Conservation (phyloP, 2,113 vertebrate species). For the Onychostoma macrolepis region DNA sequence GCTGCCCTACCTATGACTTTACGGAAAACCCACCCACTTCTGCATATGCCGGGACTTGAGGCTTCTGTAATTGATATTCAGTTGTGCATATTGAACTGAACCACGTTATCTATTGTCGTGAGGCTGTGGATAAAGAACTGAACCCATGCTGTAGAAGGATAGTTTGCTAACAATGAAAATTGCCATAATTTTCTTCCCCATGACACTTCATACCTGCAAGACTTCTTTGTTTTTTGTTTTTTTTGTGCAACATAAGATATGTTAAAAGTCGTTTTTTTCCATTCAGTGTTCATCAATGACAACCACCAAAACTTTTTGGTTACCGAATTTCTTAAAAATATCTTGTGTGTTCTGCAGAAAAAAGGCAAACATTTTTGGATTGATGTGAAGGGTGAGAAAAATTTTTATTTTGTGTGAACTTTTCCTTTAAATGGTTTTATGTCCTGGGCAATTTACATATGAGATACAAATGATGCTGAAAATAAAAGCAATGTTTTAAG, state of each 20-base stretch:
- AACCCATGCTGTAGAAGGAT: not conserved
- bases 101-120: not conserved
- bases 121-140: not conserved
- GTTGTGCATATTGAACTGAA: not conserved
- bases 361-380: not conserved
- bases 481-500: not conserved
- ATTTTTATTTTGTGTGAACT: not conserved
- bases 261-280: not conserved
- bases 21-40: conserved; percentile 60
- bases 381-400: not conserved
- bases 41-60: conserved; percentile 56
- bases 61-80: not conserved
- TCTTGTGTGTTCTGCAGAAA: not conserved
- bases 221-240: not conserved
- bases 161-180: not conserved
- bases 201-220: not conserved
- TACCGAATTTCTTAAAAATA: not conserved
- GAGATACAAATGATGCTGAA: not conserved
- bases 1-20: conserved; percentile 36
- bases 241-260: not conserved
- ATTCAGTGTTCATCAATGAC: not conserved
- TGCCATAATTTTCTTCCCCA: not conserved
- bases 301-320: not conserved
- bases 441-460: not conserved
- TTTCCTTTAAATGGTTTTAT: not conserved